Base-by-base conservation (phyloP, 37 sponge, comb jelly and placozoan genomes). In the Chondrosia reniformis region DNA sequence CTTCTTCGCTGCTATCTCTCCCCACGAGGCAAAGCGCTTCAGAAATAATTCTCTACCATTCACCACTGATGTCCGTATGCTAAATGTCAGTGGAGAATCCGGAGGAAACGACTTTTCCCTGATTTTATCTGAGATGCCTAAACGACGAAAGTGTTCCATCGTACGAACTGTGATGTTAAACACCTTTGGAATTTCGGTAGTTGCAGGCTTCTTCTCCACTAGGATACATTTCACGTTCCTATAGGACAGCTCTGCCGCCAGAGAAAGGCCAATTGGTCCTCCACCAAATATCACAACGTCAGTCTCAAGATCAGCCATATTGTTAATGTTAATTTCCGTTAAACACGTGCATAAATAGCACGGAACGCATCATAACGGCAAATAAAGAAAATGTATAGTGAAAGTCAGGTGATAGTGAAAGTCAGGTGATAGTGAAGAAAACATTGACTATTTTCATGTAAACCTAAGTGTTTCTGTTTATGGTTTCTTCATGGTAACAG, bases 71-170 rank as follows among this genome's bases (percentile, higher is more conserved):
- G 69, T 44, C 28, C 45, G 21, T 9, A 66, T 2, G 9, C 4
- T 22, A 38, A 83, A 34, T n/a, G 21, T 33, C 0, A 85, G 1
- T 7, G 64, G 80, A 10, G 61, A 17, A 55, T 90, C 83, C 25
- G 71, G 71, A 9, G 91, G 86, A 49, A 76, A 85, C 5, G 91
- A 63, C 0, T 42, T 66, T 0, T 80, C 49, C 9, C 83, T 80
- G 3, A 90, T 49, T 4, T 40, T 41, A 17, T 82, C 62, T 31
- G 84, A 76, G 22, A 92, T 31, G 10, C 89, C 89, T 4, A 92
- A 1, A 32, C 81, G 85, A 0, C 86, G 83, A 25, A 83, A 88
- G 32, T 88, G 89, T 44, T 92, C 93, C 89, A 92, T 88, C 2
- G 84, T 61, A 3, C 93, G 63, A 62, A 58, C 45, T 37, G 55